A percentile compares a stretch with the other conserved stretches of the same genome.
These are phyloP conservation scores for Gallirallus australis DNA, from an alignment of 2,797 vertebrate species.

Conservation along the genomic window DNA sequence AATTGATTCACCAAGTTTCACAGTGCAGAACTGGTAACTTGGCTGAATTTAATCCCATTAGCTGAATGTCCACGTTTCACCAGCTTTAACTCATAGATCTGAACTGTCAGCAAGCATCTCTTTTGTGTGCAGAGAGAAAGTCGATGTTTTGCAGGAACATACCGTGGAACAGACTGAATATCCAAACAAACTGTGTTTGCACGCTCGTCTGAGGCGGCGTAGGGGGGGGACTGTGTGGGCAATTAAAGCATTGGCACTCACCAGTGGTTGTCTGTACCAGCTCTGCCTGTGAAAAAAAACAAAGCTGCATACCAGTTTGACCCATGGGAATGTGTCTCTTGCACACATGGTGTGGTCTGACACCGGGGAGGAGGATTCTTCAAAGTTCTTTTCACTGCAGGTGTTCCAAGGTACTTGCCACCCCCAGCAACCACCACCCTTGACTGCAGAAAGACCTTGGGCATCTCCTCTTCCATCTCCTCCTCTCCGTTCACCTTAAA, in stretches of 20 bases:
- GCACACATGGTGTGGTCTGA: not conserved
- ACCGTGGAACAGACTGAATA: not conserved
- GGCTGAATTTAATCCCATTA: constrained; percentile 30
- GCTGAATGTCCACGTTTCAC: not conserved
- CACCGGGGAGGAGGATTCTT: not conserved
- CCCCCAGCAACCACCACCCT: not conserved
- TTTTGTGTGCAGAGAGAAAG: not conserved
- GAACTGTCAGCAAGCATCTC: constrained; percentile 7
- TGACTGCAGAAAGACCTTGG: not conserved
- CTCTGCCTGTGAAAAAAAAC: not conserved
- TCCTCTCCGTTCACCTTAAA: not conserved
- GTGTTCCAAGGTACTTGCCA: not conserved
- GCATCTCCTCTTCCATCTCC: not conserved
- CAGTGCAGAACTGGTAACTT: not conserved
- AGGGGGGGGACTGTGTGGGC: not conserved
- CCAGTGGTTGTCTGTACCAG: not conserved
- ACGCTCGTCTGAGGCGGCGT: fast-evolving
- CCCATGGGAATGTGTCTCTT: not conserved
- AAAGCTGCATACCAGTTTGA: not conserved
- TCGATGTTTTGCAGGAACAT: not conserved
- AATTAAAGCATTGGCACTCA: not conserved
- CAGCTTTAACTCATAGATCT: not conserved
- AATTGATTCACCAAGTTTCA: constrained; percentile 12
- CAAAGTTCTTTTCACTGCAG: not conserved
- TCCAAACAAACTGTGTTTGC: constrained; percentile 13